Evolutionary conservation across 2,113 vertebrate genomes (phyloP).

Genomic region (Rhipidura dahli): DNA sequence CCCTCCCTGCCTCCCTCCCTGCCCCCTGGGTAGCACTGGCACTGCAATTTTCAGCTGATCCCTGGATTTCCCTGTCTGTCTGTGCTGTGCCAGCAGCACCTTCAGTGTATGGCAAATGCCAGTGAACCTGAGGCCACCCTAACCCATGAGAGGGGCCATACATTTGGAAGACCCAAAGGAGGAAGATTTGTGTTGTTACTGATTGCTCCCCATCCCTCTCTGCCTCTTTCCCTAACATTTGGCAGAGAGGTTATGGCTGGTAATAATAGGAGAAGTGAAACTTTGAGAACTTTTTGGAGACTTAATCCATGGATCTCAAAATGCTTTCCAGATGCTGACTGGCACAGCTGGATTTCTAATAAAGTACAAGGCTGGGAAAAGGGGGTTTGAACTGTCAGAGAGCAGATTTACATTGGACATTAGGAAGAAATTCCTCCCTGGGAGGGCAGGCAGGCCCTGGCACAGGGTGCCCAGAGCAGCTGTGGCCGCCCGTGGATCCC

Average conservation of each 20-base stretch:
- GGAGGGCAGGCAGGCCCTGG: accelerated
- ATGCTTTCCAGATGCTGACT: neutral
- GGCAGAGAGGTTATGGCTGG: neutral
- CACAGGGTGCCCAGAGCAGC: neutral
- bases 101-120: neutral
- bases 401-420: neutral
- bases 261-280: neutral
- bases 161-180: neutral
- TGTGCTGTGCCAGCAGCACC: neutral
- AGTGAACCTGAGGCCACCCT: neutral
- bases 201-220: neutral
- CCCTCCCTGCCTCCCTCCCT: neutral
- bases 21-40: neutral
- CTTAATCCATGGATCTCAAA: neutral
- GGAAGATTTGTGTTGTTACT: neutral
- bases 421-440: neutral
- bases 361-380: neutral
- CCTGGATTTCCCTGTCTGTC: neutral
- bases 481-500: neutral
- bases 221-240: neutral
- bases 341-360: neutral
- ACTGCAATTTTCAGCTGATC: neutral
- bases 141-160: neutral
- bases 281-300: neutral
- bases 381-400: neutral